Evolutionary conservation across 2,888 invertebrate species (phyloP).

Genomic region (Leptothorax acervorum): DNA sequence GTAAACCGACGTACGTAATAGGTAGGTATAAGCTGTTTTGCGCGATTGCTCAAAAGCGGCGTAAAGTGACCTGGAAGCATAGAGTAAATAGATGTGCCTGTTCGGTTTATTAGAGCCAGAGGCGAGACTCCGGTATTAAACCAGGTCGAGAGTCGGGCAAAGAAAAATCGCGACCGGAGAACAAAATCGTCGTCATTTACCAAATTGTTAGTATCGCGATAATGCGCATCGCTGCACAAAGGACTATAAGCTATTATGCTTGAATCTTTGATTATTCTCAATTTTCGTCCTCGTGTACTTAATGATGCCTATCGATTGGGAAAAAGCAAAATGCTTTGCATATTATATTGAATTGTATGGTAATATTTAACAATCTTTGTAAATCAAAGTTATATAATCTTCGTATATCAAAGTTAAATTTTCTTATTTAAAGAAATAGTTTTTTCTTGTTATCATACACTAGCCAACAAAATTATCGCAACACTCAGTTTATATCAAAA

Average conservation of each 20-base stretch:
- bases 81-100: slow-evolving; percentile 62
- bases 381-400: background rate
- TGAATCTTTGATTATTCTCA: background rate
- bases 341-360: background rate
- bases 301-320: background rate
- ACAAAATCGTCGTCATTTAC: slow-evolving; percentile 59
- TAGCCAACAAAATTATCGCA: no score
- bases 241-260: slow-evolving; percentile 8
- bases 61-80: slow-evolving; percentile 53
- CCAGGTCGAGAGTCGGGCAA: background rate
- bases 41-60: slow-evolving; percentile 72
- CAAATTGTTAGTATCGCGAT: slow-evolving; percentile 65
- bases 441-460: background rate
- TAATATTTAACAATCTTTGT: background rate
- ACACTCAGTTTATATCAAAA: no score
- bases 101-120: slow-evolving; percentile 67
- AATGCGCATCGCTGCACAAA: slow-evolving; percentile 51
- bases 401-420: background rate
- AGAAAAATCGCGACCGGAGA: slow-evolving; percentile 54
- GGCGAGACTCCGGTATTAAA: slow-evolving; percentile 27
- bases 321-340: background rate
- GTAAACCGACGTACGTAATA: slow-evolving; percentile 57
- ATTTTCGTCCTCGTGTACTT: background rate
- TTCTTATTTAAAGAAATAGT: background rate
- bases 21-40: slow-evolving; percentile 58